Base-by-base conservation (phyloP, 1,140 invertebrate genomes). In the Chelonus insularis region DNA sequence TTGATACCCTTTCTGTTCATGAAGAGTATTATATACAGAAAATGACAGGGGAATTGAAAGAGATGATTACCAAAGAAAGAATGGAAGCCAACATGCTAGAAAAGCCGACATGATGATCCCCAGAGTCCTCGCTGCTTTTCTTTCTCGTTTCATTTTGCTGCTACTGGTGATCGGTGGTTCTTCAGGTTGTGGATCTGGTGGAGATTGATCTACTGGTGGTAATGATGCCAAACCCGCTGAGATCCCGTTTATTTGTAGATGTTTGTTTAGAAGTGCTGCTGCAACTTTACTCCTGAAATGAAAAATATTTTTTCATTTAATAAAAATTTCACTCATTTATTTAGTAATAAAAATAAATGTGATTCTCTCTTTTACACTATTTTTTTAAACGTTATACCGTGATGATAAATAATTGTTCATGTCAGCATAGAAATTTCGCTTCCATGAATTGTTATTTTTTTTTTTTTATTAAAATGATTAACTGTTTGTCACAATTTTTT, bases 61-160 rank as follows among this genome's bases (percentile, higher is more conserved):
- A 18, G 39, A 51, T 60, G 65, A 58, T 84, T 82, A 92, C 93
- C 91, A 93, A 59, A 94, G 83, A 78, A 98, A 98, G 83, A 98
- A 98, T 1, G 95, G 95, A 52, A 96, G 84, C 93, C 95, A 97
- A 79, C 94, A 97, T 4, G 93, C 86, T 47, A 97, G 83, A 79
- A 97, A 96, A 1, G 91, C 93, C 16, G 93, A 93, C 89, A 97
- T 96, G 72, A 97, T 96, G 74, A 97, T 96, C 36, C 95, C 95
- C 14, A 98, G 84, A 0, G 96, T 98, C 70, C 95, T 88, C 3
- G 95, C 95, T 0, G 95, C 95, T 78, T 97, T 97, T 68, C 95
- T 87, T 77, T 97, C 95, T 34, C 94, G 84, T 74, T 94, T 91
- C 92, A 95, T 94, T 78, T 91, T 91, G 73, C 84, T 92, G 73